Conservation (phyloP, 2,888 invertebrate species). For the Ferrisia virgata region DNA sequence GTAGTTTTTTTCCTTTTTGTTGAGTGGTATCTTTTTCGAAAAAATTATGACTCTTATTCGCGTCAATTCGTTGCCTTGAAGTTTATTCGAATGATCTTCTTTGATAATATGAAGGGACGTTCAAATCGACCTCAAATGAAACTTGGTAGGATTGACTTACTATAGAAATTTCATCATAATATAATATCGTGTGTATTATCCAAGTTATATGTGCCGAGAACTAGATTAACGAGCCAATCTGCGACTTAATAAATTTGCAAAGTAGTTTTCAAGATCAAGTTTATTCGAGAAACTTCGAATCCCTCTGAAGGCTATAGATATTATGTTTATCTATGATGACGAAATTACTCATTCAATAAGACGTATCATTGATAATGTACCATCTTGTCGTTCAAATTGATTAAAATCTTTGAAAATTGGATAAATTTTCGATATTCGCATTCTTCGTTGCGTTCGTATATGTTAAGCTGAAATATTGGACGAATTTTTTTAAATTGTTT, state of each 20-base stretch:
- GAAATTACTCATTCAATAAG: neutral
- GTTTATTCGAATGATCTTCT: neutral
- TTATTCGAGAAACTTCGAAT: neutral
- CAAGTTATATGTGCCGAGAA: too few species aligned
- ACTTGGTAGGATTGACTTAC: neutral
- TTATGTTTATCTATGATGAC: too few species aligned
- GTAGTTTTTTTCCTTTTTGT: neutral
- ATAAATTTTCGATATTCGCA: neutral
- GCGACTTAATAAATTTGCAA: neutral
- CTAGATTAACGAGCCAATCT: neutral
- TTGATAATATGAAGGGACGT: too few species aligned
- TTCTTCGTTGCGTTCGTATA: neutral
- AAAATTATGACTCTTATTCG: neutral
- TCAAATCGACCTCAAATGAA: too few species aligned
- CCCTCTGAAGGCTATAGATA: neutral
- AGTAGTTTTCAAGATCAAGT: conserved; percentile 20
- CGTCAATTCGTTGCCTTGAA: neutral
- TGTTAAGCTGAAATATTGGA: neutral
- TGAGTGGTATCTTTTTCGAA: neutral
- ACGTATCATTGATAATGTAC: too few species aligned
- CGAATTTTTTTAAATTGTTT: neutral
- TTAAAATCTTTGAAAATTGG: neutral
- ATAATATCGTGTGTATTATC: too few species aligned
- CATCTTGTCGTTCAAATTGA: neutral
- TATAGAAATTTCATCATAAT: neutral